These are phyloP conservation scores for Sebastes miniatus DNA, from an alignment of 2,797 vertebrate species.

Conservation along the genomic window DNA sequence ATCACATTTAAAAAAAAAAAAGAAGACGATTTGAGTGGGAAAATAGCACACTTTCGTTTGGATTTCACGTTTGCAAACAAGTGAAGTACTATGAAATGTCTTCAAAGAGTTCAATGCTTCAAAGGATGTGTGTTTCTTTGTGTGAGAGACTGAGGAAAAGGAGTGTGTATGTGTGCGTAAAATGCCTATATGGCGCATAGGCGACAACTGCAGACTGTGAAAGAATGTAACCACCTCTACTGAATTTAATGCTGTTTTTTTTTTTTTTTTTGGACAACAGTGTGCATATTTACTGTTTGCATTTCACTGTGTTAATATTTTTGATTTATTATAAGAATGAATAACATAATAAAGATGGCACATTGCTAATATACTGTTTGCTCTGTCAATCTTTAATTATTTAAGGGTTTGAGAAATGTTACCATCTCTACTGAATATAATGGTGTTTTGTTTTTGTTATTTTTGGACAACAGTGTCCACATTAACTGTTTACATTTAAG, in stretches of 20 bases:
- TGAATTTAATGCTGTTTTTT: neutral
- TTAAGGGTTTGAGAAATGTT: neutral
- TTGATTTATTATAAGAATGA: neutral
- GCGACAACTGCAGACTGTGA: constrained; percentile 48
- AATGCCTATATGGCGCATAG: constrained; percentile 50
- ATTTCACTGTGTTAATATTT: neutral
- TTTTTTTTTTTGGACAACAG: neutral
- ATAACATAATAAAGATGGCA: neutral
- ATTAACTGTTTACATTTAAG: neutral
- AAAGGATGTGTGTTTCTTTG: constrained; percentile 1
- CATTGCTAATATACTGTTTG: neutral
- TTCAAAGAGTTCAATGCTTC: neutral
- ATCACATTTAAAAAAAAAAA: neutral
- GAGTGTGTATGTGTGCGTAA: neutral
- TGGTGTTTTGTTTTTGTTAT: neutral
- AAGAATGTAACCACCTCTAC: constrained; percentile 16
- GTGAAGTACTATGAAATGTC: neutral
- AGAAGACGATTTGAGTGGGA: neutral
- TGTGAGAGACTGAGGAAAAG: neutral
- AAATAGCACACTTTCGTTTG: neutral
- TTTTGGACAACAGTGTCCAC: neutral
- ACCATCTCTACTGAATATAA: neutral
- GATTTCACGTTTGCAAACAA: neutral
- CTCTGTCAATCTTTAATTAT: neutral
- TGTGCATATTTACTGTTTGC: neutral